Base-by-base conservation (phyloP, 2,113 vertebrate species). In the Ibidorhyncha struthersii region DNA sequence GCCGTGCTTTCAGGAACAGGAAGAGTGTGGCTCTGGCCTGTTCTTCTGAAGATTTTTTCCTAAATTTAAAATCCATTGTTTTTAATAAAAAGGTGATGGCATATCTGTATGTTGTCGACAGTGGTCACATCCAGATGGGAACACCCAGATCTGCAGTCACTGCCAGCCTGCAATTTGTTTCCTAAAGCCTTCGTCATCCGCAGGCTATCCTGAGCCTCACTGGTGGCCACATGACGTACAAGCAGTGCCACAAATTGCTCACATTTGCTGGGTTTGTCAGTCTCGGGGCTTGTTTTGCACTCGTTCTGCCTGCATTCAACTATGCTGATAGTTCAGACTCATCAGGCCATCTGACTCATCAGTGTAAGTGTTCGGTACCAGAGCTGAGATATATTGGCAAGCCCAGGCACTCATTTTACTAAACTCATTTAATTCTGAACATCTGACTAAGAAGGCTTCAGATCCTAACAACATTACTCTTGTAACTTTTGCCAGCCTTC, bases 201-300 rank as follows among this genome's bases (percentile, higher is more conserved):
- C 56, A 62, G 67, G 17, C 45, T 27, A 40, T 23, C 70, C 72
- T 47, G 49, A 73, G 59, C 73, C 73, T 43, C 55, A 16, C 65
- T 5, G 17, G 29, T 20, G 36, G 72, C 63, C 1, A 1, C 36
- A 18, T 2, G 20, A 62, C 0, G 1, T 41, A 40, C 36, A 40
- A 16, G 16, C 34, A 53, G 55, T 66, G 78, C 32, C 69, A 78
- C 36, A 41, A 65, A 4, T 12, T 0, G 7, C 82, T 78, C 36
- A 40, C 6, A 15, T 82, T 58, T 82, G 82, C 82, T 79, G 79
- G 15, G 32, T 82, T 85, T 90, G 45, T 66, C 61, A 43, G 45
- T 40, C 58, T 74, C 15, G 9, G 41, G 65, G 38, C 34, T 66
- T 61, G 30, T 58, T 87, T 29, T 90, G 38, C 25, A 18, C 5